Conservation (phyloP, 2,797 vertebrate species). For the Pygocentrus nattereri region DNA sequence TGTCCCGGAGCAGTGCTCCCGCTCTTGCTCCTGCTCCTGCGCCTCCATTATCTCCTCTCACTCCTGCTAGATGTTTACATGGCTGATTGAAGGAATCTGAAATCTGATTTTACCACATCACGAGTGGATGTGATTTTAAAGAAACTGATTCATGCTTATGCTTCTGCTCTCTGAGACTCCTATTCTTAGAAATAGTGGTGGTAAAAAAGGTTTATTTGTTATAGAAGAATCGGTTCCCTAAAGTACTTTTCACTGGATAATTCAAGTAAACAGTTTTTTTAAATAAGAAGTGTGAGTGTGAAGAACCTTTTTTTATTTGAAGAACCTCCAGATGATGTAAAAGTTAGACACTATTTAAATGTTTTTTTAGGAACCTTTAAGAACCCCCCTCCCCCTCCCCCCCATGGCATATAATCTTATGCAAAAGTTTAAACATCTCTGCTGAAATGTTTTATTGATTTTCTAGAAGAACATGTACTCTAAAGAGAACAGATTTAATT, state of each 20-base stretch:
- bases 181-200: background rate
- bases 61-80: slow-evolving; percentile 66
- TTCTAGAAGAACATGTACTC: too few species aligned
- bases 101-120: background rate
- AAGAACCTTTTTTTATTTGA: too few species aligned
- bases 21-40: background rate
- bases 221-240: background rate
- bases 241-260: background rate
- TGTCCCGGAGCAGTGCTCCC: slow-evolving; percentile 71
- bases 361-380: background rate
- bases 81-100: slow-evolving; percentile 59
- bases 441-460: too few species aligned
- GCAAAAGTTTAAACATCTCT: too few species aligned
- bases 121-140: background rate
- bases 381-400: background rate
- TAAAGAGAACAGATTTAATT: too few species aligned
- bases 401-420: too few species aligned
- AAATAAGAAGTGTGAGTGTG: too few species aligned
- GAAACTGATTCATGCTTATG: slow-evolving; percentile 5
- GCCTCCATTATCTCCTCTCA: slow-evolving; percentile 55
- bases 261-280: background rate
- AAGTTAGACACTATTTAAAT: too few species aligned
- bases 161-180: slow-evolving; percentile 1
- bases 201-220: too few species aligned
- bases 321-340: too few species aligned